Base-by-base conservation (phyloP, 1,140 invertebrate species). In the Mylabris phalerata region DNA sequence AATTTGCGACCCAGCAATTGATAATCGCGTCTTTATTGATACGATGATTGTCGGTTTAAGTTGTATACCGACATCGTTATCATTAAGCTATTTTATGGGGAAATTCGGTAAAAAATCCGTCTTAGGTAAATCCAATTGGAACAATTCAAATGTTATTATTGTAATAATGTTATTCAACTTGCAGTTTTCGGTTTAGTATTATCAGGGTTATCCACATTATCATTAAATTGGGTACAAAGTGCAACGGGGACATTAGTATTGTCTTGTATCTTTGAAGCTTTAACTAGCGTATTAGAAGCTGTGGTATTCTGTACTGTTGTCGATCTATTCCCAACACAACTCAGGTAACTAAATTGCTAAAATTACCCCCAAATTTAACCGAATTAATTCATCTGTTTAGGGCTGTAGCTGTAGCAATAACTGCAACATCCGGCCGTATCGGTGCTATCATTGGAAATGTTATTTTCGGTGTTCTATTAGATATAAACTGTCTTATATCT, bases 301-400 rank as follows among this genome's bases (percentile, higher is more conserved):
- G 77, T 80, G n/a, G 71, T 82, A 6, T 80, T 81, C 67, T 82
- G 80, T 58, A 75, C 80, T 49, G 78, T 82, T 26, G 79, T 79
- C 43, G 78, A 82, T 62, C 75, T 82, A 61, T 81, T 82, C 66
- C 79, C 73, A 7, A 73, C 72, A 7, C 67, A 71, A 63, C 55
- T 74, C 24, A 68, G 72, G 73, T 75, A 66, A 27, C 39, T 54
- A 11, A n/a, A 55, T 6, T 48, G 42, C 44, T 42, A 45, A 7
- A 13, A 46, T 60, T 48, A 39, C 39, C 24, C 24, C 5, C 3
- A 4, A 6, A 38, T 27, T 19, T 9, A 55, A 41, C 11, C 9
- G 27, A 19, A 54, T 46, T 26, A 43, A 25, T 24, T 44, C 43
- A 43, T 24, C 11, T 13, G 66, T 68, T 55, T 56, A 80, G 80